Percentiles rank a stretch among this genome's conserved stretches.
Conservation (phyloP, 2,888 invertebrate genomes). For the Exocentrus adspersus region DNA sequence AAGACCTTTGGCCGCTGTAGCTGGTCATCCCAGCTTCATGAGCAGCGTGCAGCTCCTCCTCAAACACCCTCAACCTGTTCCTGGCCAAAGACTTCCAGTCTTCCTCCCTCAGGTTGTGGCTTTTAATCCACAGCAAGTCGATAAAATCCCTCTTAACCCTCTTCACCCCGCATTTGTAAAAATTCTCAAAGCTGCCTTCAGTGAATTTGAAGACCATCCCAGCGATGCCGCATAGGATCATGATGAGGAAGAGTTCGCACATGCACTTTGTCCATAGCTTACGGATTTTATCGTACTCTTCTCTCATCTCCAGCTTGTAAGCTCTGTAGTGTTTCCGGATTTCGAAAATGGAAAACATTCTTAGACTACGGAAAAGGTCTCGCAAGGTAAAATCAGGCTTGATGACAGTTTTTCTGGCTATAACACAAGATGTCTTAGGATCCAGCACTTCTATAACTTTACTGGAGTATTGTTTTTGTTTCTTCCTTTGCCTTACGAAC, state of each 20-base stretch:
- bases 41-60: conserved; percentile 84
- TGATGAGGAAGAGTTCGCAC: conserved; percentile 73
- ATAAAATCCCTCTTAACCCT: conserved; percentile 87
- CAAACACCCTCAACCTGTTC: conserved; percentile 82
- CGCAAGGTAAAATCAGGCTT: conserved; percentile 48
- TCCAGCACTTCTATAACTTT: conserved; percentile 59
- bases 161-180: conserved; percentile 88
- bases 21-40: conserved; percentile 86
- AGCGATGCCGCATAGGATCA: conserved; percentile 79
- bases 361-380: conserved; percentile 50
- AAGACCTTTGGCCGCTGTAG: conserved; percentile 85
- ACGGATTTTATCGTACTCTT: conserved; percentile 68
- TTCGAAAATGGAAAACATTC: conserved; percentile 60
- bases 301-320: conserved; percentile 69
- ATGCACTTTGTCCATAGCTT: conserved; percentile 74
- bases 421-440: conserved; percentile 57
- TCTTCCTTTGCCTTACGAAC: conserved; percentile 51
- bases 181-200: conserved; percentile 86
- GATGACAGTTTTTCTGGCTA: conserved; percentile 48
- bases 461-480: conserved; percentile 50
- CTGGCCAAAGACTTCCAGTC: conserved; percentile 91
- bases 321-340: conserved; percentile 67
- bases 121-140: conserved; percentile 82
- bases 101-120: conserved; percentile 84
- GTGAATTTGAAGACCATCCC: conserved; percentile 83